Conservation (phyloP, 2,797 vertebrate genomes). For the Novumbra hubbsi region DNA sequence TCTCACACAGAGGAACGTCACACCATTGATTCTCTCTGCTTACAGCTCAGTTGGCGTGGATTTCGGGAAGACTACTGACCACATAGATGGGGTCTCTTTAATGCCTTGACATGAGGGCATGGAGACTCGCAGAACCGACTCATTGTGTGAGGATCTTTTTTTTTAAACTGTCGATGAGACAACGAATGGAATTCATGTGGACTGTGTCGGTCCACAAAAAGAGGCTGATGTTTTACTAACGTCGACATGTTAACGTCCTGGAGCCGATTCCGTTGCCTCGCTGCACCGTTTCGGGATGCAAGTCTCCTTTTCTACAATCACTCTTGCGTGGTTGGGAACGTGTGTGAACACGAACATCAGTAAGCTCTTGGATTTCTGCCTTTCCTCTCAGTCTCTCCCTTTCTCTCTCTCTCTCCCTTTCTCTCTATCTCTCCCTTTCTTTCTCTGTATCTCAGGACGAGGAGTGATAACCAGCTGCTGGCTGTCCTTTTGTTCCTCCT, state of each 20-base stretch:
- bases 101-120: background rate
- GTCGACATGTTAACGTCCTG: constrained; percentile 11
- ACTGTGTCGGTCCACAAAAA: background rate
- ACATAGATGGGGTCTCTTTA: no score
- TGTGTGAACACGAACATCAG: constrained; percentile 35
- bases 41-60: no score
- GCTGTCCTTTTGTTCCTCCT: constrained; percentile 22
- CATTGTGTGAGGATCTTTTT: background rate
- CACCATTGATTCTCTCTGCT: background rate
- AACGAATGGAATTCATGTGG: background rate
- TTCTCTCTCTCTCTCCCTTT: background rate
- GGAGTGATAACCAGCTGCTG: constrained; percentile 37
- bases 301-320: constrained; percentile 39
- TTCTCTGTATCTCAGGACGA: constrained; percentile 8
- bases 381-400: background rate
- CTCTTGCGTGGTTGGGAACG: constrained; percentile 24
- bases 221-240: background rate
- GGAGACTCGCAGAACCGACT: background rate
- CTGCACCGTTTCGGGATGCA: constrained; percentile 15
- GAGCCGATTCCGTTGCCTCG: background rate
- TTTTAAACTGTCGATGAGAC: background rate
- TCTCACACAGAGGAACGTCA: no score
- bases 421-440: constrained; percentile 9
- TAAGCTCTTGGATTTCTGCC: constrained; percentile 18
- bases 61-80: no score